phyloP scores from a whole-genome alignment of 2,797 vertebrate genomes.

The Catamblyrhynchus diadema region DNA sequence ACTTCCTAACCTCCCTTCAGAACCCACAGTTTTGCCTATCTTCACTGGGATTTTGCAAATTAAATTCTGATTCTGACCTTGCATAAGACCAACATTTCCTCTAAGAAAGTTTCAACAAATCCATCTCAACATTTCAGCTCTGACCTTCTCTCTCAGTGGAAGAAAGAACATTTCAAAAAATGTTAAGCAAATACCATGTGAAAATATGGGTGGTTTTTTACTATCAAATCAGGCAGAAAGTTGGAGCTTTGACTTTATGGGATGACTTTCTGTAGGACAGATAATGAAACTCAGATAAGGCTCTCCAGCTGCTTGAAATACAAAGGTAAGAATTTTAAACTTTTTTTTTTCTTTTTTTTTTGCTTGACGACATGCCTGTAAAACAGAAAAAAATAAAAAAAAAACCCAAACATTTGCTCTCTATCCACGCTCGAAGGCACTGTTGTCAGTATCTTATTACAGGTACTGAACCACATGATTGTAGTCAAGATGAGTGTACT shows the following conservation, averaged over 20 bases:
- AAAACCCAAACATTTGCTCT: neutral
- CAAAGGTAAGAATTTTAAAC: neutral
- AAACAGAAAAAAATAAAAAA: neutral
- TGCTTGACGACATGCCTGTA: neutral
- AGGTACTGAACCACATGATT: neutral
- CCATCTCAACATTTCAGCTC: conserved; percentile 23
- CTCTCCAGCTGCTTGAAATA: neutral
- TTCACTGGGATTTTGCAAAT: neutral
- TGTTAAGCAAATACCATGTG: conserved; percentile 47
- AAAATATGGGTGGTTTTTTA: neutral
- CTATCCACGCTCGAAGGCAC: neutral
- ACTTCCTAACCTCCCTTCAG: neutral
- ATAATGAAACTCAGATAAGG: neutral
- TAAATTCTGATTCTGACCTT: neutral
- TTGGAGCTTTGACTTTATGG: neutral
- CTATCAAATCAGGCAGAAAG: neutral
- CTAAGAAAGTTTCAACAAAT: conserved; percentile 20
- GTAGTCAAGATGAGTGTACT: neutral
- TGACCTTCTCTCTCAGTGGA: conserved; percentile 28
- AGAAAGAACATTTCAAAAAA: conserved; percentile 31
- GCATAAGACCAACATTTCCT: neutral
- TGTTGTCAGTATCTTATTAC: neutral
- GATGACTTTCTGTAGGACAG: neutral
- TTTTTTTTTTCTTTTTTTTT: neutral
- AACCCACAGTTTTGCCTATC: neutral